phyloP scores from a whole-genome alignment of 2,888 invertebrate species.

The Meteorus colon region DNA sequence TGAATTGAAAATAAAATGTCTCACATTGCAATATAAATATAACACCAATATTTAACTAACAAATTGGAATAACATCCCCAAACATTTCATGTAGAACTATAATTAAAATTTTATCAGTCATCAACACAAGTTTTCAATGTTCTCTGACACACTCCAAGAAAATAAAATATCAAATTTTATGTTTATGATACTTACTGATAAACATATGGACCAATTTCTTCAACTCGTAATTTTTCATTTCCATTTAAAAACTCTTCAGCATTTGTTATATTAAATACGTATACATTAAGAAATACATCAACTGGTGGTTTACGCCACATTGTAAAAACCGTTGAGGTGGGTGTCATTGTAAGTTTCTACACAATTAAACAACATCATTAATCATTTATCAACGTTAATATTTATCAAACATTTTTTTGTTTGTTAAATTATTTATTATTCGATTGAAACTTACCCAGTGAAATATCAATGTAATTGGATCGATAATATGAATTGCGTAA shows the following conservation, averaged over 20 bases:
- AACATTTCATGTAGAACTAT: too few species aligned
- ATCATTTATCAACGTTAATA: not conserved
- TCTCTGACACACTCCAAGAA: too few species aligned
- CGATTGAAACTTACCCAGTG: slow-evolving; percentile 64
- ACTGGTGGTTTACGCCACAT: slow-evolving; percentile 81
- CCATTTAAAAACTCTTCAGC: slow-evolving; percentile 80
- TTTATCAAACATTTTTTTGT: not conserved
- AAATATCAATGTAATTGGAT: slow-evolving; percentile 66
- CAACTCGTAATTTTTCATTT: slow-evolving; percentile 79
- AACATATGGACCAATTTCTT: slow-evolving; percentile 87
- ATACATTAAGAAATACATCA: slow-evolving; percentile 79
- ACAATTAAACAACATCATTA: slow-evolving; percentile 48
- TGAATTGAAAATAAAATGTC: too few species aligned
- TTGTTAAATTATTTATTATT: not conserved
- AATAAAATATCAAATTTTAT: too few species aligned
- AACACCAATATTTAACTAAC: too few species aligned
- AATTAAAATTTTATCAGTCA: too few species aligned
- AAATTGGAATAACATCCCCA: too few species aligned
- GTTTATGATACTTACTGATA: slow-evolving; percentile 80
- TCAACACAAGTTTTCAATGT: too few species aligned
- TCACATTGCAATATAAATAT: too few species aligned
- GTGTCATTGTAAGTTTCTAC: slow-evolving; percentile 75
- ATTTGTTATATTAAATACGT: slow-evolving; percentile 89
- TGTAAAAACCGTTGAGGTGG: slow-evolving; percentile 77
- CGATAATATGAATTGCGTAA: slow-evolving; percentile 65